Base-by-base conservation (phyloP, 2,113 vertebrate genomes). In the Xerus inauris region DNA sequence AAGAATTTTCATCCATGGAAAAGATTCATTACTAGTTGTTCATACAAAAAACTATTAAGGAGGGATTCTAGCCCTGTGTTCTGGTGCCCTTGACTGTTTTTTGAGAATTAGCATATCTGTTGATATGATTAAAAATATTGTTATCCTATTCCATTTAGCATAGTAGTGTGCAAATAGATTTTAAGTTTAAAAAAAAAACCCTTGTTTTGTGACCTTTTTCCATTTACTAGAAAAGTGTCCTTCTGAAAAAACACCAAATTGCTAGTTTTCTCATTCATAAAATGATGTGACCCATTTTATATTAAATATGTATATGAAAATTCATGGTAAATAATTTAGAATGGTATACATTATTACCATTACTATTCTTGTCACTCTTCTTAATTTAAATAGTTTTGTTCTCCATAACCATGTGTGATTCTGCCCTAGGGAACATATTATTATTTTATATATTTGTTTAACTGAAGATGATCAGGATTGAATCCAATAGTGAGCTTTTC, bases 401-500 rank as follows among this genome's bases (percentile, higher is more conserved):
- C 16, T 94, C 35, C 28, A n/a, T 81, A 38, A 73, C 8, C 9
- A 89, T 8, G 19, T 95, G 49, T 83, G 67, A 90, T 67, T 95
- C 80, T 76, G 1, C 91, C 64, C 3, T 77, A 73, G 47, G 62
- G 32, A 90, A 76, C 22, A 51, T 51, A 26, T 26, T 79, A 30
- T 28, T 10, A 49, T 72, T 95, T 96, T 75, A 71, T 76, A 47
- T 80, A 81, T 95, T 95, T 38, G 6, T 73, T 83, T 91, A 88
- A 91, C 24, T 89, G 35, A 92, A 79, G 47, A 10, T 72, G 7
- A n/a, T 47, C 9, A 54, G 35, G 40, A 72, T 84, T 83, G 57
- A 92, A 59, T 76, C 19, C 54, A 87, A 47, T 51, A n/a, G 20
- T 35, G 45, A 71, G 13, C 30, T 91, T 91, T 72, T 64, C 73